phyloP scores from a whole-genome alignment of 2,113 vertebrate genomes.

The Rhinopomastus cyanomelas region DNA sequence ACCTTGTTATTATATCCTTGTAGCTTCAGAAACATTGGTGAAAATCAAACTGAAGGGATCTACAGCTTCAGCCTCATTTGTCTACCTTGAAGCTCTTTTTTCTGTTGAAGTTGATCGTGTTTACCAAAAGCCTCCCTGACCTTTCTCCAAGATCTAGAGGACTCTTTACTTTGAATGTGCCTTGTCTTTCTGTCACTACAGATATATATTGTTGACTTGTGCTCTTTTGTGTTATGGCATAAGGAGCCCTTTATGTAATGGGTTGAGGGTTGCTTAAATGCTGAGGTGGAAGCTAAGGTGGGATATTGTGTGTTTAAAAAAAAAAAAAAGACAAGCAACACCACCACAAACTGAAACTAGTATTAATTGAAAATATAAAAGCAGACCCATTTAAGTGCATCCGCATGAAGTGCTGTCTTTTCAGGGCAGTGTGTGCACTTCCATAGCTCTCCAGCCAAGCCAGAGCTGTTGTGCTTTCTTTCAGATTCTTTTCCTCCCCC shows the following conservation, averaged over 20 bases:
- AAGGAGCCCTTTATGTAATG: not conserved
- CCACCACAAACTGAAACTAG: not conserved
- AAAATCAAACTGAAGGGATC: slow-evolving; percentile 16
- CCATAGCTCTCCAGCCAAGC: not conserved
- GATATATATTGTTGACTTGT: slow-evolving; percentile 7
- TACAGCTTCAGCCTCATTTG: not conserved
- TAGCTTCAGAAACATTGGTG: not conserved
- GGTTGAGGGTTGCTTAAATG: not conserved
- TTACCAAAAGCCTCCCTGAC: slow-evolving; percentile 19
- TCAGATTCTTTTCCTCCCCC: not conserved
- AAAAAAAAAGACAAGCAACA: not conserved
- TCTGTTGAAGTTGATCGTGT: not conserved
- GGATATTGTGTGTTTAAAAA: not conserved
- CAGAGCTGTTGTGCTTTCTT: not conserved
- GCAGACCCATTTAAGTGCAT: not conserved
- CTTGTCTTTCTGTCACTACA: slow-evolving; percentile 22
- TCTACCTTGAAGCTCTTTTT: slow-evolving; percentile 31
- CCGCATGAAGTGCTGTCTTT: not conserved
- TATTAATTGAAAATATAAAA: not conserved
- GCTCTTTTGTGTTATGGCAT: not conserved
- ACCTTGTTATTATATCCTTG: not conserved
- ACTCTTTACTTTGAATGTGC: not conserved
- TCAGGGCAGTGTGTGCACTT: not conserved
- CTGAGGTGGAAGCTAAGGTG: not conserved
- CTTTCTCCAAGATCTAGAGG: slow-evolving; percentile 8